Base-by-base conservation (phyloP, 92 coral and sea anemone genomes). In the Pocillopora meandrina region DNA sequence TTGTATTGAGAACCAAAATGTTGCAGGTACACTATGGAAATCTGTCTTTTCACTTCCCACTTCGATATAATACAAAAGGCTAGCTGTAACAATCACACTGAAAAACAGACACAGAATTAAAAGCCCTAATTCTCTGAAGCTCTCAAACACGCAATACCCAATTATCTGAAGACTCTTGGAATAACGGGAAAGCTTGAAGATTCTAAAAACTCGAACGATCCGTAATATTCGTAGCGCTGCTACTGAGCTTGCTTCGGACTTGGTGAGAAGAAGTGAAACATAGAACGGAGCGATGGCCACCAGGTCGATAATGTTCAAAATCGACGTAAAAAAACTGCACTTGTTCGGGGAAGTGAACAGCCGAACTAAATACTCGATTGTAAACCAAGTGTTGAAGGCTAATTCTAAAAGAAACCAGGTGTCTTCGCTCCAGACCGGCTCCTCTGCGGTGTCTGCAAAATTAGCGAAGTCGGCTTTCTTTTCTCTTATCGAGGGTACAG, bases 1-100 rank as follows among this genome's bases (percentile, higher is more conserved):
- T 81, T 97, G 99, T 19, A 97, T 17, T 15, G 98, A 89, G 75
- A 97, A 97, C 99, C 99, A 97, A 69, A 97, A 97, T 6, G 98
- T 94, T 56, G 91, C 94, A 2, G 99, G 99, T 12, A 97, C 96
- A 60, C 99, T 97, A 59, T 81, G 84, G 59, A 97, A 97, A 68
- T 88, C 82, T 17, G 95, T 91, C 15, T 83, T 81, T 17, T 75
- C 79, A 5, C 87, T 70, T 12, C 88, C 95, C 21, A 91, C 84
- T 76, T 97, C 99, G 14, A 92, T 92, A 66, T 94, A 95, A 78
- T 87, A 92, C 83, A 97, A 55, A 62, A 94, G 80, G 63, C 97
- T 94, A 1, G 99, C 90, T 2, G 98, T 85, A 26, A 97, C 94
- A 20, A 93, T 87, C 0, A 93, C 95, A 61, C 87, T 97, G 2